Conservation (phyloP, 2,888 invertebrate species). For the Drosophila antonietae region DNA sequence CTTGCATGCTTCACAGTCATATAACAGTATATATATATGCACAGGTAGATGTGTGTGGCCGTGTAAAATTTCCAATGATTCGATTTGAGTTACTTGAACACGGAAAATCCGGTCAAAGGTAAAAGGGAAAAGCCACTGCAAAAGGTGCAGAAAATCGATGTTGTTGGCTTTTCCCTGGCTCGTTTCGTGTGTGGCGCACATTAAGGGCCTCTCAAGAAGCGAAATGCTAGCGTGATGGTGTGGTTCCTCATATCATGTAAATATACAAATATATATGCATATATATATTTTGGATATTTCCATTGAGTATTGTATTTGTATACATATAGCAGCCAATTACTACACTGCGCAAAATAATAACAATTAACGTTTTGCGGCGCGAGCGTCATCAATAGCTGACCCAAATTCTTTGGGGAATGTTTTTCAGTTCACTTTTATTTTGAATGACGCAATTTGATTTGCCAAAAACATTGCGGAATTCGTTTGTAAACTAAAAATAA, state of each 20-base stretch:
- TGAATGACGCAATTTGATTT: conserved; percentile 51
- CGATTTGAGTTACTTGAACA: conserved; percentile 56
- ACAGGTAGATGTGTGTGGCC: conserved; percentile 10
- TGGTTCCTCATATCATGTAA: background rate
- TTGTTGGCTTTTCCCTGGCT: conserved; percentile 40
- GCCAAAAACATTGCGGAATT: conserved; percentile 28
- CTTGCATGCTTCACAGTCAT: conserved; percentile 34
- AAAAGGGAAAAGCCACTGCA: conserved; percentile 36
- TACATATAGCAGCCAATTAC: conserved; percentile 40
- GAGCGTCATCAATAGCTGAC: conserved; percentile 56
- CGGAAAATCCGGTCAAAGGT: conserved; percentile 42
- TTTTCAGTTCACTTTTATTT: conserved; percentile 15
- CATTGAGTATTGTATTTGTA: conserved; percentile 26
- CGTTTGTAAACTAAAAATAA: conserved; percentile 22
- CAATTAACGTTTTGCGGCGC: conserved; percentile 49
- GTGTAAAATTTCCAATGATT: conserved; percentile 61
- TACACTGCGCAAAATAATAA: conserved; percentile 58
- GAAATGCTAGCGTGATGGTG: conserved; percentile 1
- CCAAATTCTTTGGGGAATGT: conserved; percentile 30
- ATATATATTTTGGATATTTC: conserved; percentile 26
- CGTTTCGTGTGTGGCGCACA: conserved; percentile 46
- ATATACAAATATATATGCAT: background rate
- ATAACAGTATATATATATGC: background rate
- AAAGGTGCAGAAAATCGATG: conserved; percentile 66
- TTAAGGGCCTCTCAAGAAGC: conserved; percentile 34